Percentiles rank a stretch among this genome's conserved stretches.
Evolutionary conservation across 2,888 invertebrate species (phyloP).

Genomic region (Pammene fasciana): DNA sequence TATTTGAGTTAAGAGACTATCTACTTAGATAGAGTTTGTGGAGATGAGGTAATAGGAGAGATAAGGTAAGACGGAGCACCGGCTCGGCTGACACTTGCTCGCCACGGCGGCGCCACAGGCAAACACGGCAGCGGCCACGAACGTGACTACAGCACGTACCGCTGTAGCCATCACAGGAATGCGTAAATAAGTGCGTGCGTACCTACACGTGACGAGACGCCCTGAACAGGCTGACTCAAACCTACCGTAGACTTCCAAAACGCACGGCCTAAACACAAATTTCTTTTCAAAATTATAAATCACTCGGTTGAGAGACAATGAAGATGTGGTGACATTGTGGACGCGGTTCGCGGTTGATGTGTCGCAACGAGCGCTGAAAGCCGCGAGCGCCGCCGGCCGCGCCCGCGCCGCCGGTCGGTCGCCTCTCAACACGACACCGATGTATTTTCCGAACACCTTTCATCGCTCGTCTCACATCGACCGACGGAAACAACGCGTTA

Average conservation of each 20-base stretch:
- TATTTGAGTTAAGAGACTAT: conserved; percentile 74
- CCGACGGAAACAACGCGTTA: conserved; percentile 84
- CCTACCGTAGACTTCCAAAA: neutral
- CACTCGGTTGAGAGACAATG: conserved; percentile 22
- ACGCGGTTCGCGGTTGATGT: conserved; percentile 24
- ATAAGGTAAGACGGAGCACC: conserved; percentile 60
- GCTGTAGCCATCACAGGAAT: conserved; percentile 58
- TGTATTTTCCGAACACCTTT: conserved; percentile 82
- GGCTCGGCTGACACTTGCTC: conserved; percentile 44
- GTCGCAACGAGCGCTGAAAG: conserved; percentile 56
- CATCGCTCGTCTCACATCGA: conserved; percentile 81
- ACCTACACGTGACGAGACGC: conserved; percentile 57
- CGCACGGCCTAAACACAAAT: neutral
- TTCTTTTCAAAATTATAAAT: conserved; percentile 15
- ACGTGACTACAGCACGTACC: conserved; percentile 76
- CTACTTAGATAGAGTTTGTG: conserved; percentile 66
- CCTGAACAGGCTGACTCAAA: conserved; percentile 26
- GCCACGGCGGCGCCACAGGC: conserved; percentile 45
- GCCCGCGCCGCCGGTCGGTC: conserved; percentile 52
- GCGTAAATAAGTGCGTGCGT: conserved; percentile 54
- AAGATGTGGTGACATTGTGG: conserved; percentile 28
- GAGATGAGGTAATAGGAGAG: conserved; percentile 53
- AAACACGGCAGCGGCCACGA: conserved; percentile 47
- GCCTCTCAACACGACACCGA: conserved; percentile 56
- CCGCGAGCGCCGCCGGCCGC: conserved; percentile 46